These are phyloP conservation scores for Epizoanthus ramosus DNA, from an alignment of 92 coral and sea anemone genomes.

Conservation along the genomic window DNA sequence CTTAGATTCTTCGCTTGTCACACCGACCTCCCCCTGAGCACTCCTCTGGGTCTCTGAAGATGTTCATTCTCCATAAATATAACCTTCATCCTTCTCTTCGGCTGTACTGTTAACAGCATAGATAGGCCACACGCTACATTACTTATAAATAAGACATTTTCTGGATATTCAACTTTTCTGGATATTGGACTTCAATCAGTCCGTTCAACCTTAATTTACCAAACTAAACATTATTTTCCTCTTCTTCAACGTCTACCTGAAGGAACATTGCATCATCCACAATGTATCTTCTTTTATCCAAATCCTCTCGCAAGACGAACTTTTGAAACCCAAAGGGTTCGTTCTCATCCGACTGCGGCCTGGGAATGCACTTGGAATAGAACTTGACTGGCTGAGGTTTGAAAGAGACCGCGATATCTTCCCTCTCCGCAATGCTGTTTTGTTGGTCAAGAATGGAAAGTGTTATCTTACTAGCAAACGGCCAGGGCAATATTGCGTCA, in stretches of 20 bases:
- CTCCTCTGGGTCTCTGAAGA: too few species aligned
- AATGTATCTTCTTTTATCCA: not conserved
- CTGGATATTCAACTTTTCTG: too few species aligned
- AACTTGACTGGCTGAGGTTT: not conserved
- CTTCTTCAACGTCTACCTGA: conserved; percentile 13
- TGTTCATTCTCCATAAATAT: too few species aligned
- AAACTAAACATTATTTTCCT: too few species aligned
- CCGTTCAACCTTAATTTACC: too few species aligned
- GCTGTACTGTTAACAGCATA: too few species aligned
- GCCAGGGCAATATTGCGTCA: conserved; percentile 89
- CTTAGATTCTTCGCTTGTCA: too few species aligned
- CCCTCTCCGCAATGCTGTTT: not conserved
- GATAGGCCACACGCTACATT: too few species aligned
- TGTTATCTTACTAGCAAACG: conserved; percentile 74
- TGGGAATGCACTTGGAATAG: not conserved
- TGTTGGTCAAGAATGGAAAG: conserved; percentile 82
- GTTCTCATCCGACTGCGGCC: conserved; percentile 23
- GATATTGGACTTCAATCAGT: too few species aligned
- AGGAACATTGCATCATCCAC: conserved; percentile 16
- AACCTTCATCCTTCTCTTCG: too few species aligned
- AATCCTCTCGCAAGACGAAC: conserved; percentile 6
- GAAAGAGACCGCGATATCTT: not conserved
- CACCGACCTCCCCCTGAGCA: too few species aligned
- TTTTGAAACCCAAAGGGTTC: conserved; percentile 30
- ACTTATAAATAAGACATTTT: too few species aligned